A percentile compares a stretch with the other conserved stretches of the same genome.
These are phyloP conservation scores for Clarias fuscus DNA, from an alignment of 2,797 vertebrate genomes.

Conservation along the genomic window DNA sequence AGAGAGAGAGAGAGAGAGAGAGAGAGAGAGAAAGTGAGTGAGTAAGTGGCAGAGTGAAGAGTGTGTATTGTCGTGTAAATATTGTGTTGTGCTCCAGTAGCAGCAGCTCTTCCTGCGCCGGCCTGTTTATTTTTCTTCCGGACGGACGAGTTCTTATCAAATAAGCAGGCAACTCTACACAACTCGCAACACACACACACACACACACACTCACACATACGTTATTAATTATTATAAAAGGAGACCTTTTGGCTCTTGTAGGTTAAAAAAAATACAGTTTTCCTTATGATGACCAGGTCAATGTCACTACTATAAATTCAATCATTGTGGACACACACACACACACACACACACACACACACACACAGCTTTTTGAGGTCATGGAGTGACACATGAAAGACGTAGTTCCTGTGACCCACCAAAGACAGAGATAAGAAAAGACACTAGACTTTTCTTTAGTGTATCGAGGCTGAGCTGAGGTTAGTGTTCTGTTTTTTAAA, in stretches of 20 bases:
- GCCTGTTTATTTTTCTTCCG: slow-evolving; percentile 79
- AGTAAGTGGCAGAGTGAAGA: slow-evolving; percentile 26
- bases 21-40: background rate
- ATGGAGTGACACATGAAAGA: slow-evolving; percentile 37
- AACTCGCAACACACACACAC: slow-evolving; percentile 62
- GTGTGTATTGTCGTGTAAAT: slow-evolving; percentile 71
- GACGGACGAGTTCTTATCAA: slow-evolving; percentile 82
- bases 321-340: background rate
- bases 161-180: slow-evolving; percentile 74
- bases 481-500: slow-evolving; percentile 49
- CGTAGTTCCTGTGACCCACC: slow-evolving; percentile 48
- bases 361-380: background rate
- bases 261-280: background rate
- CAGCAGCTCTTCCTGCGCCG: slow-evolving; percentile 70
- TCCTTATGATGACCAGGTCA: background rate
- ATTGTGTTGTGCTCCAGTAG: slow-evolving; percentile 81
- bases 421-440: slow-evolving; percentile 58
- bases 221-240: background rate
- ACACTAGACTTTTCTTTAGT: slow-evolving; percentile 55
- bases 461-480: slow-evolving; percentile 41
- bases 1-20: slow-evolving; percentile 31
- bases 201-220: slow-evolving; percentile 25
- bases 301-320: background rate
- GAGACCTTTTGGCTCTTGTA: background rate
- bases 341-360: slow-evolving; percentile 16